Conservation (phyloP, 2,888 invertebrate genomes). For the Yponomeuta evonymella region DNA sequence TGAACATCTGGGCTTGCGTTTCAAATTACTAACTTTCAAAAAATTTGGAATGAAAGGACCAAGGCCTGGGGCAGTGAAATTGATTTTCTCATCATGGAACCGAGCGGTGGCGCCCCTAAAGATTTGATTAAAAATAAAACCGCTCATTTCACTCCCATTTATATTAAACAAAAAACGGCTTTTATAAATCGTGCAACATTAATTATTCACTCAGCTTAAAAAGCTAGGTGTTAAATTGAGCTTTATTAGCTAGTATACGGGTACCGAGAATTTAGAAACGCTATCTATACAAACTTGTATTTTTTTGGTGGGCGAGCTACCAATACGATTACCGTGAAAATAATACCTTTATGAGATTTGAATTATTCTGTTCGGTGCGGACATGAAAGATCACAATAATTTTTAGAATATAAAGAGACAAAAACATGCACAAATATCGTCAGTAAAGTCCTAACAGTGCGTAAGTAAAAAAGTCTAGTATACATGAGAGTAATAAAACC, state of each 20-base stretch:
- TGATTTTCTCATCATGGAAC: background rate
- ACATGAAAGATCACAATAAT: too few species aligned
- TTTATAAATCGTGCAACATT: background rate
- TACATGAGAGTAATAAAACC: too few species aligned
- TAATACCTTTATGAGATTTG: too few species aligned
- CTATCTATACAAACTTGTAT: background rate
- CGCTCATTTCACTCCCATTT: background rate
- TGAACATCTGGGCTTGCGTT: background rate
- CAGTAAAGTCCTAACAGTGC: too few species aligned
- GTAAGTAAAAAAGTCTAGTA: too few species aligned
- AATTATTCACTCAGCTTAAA: background rate
- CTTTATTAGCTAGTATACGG: background rate
- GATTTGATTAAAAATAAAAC: constrained; percentile 5
- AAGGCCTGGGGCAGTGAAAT: background rate
- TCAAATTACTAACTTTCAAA: background rate
- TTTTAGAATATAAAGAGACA: too few species aligned
- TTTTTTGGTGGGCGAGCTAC: background rate
- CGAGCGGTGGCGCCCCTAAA: background rate
- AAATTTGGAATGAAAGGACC: background rate
- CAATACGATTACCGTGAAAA: background rate
- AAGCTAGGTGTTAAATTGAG: background rate
- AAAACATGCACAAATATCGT: background rate
- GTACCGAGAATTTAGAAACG: background rate
- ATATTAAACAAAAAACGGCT: background rate
- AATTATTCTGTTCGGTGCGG: too few species aligned